Conservation (phyloP, 2,113 vertebrate species). For the Amblyornis subalaris region DNA sequence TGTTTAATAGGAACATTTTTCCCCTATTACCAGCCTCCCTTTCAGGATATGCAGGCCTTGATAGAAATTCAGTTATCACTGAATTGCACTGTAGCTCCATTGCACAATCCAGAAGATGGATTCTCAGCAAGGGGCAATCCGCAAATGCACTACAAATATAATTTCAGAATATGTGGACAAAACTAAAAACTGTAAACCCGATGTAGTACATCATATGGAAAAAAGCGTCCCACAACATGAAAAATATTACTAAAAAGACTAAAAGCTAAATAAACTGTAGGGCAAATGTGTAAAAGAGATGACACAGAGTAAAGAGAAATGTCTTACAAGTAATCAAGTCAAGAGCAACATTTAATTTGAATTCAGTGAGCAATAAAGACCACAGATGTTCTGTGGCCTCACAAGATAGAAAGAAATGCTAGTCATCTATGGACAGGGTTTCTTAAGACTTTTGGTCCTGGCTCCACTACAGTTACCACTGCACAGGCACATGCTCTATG, state of each 20-base stretch:
- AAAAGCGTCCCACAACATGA: neutral
- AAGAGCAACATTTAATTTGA: neutral
- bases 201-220: neutral
- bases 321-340: neutral
- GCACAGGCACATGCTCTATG: neutral
- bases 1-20: neutral
- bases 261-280: neutral
- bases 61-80: neutral
- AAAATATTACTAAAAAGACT: neutral
- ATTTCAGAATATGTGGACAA: neutral
- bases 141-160: neutral
- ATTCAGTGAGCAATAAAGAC: neutral
- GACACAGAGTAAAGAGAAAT: neutral
- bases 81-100: neutral
- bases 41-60: neutral
- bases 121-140: neutral
- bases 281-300: neutral
- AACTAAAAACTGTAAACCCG: neutral
- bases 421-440: neutral
- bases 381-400: neutral
- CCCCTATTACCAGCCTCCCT: neutral
- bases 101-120: neutral
- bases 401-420: neutral
- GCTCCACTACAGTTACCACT: neutral
- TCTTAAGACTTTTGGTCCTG: neutral